A percentile compares a stretch with the other conserved stretches of the same genome.
Conservation (phyloP, 1,140 invertebrate genomes). For the Melitaea cinxia region DNA sequence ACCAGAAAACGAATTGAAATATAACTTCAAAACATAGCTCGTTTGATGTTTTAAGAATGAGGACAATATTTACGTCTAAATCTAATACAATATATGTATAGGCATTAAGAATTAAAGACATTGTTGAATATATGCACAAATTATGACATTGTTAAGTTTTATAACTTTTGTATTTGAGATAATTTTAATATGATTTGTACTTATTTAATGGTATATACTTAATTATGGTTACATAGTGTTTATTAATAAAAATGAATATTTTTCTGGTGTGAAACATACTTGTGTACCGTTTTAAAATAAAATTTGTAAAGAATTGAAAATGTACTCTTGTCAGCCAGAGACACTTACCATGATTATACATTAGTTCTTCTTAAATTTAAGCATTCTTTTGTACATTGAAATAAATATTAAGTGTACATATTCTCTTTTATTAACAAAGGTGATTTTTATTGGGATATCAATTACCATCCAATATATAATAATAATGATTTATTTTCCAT, state of each 20-base stretch:
- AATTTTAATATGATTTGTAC: neutral
- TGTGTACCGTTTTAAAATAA: neutral
- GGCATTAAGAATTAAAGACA: neutral
- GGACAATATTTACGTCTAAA: neutral
- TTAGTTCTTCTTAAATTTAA: conserved; percentile 8
- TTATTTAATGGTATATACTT: neutral
- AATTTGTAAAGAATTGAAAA: neutral
- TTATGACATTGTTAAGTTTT: conserved; percentile 2
- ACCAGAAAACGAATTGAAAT: neutral
- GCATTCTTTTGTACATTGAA: conserved; percentile 28
- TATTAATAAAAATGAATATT: neutral
- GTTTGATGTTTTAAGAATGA: neutral
- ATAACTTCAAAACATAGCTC: too few species aligned
- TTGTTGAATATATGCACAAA: conserved; percentile 7
- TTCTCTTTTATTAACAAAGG: neutral
- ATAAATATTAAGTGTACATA: conserved; percentile 21
- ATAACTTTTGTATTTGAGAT: neutral
- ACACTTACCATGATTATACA: conserved; percentile 13
- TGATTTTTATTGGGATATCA: too few species aligned
- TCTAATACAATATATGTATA: neutral
- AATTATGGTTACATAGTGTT: neutral
- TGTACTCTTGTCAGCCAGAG: neutral
- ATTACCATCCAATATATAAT: neutral
- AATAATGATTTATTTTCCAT: neutral
- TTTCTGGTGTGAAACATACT: neutral